A percentile compares a stretch with the other conserved stretches of the same genome.
phyloP scores from a whole-genome alignment of 1,140 invertebrate species.

The Drosophila quadrilineata region DNA sequence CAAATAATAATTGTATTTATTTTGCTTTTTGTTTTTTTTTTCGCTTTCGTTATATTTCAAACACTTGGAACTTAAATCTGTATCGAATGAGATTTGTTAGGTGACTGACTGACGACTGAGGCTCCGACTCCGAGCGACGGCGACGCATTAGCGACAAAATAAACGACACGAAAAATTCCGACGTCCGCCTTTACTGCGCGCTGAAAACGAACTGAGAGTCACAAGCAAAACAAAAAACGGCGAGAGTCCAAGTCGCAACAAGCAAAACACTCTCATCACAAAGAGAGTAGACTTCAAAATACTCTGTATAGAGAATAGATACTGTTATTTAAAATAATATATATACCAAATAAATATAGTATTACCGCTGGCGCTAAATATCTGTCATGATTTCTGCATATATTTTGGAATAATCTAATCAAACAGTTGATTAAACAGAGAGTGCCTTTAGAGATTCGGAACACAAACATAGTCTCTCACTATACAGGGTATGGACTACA shows the following conservation, averaged over 20 bases:
- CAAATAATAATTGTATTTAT: constrained; percentile 15
- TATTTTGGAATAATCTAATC: background rate
- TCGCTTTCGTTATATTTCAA: too few species aligned
- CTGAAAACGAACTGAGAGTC: constrained; percentile 32
- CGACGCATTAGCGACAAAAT: constrained; percentile 35
- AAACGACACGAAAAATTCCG: constrained; percentile 13
- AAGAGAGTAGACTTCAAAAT: background rate
- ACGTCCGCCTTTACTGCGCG: constrained; percentile 40
- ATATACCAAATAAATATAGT: background rate
- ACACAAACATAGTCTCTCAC: background rate
- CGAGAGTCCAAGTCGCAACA: constrained; percentile 14
- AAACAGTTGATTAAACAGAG: too few species aligned
- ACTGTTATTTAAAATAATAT: background rate
- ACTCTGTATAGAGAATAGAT: constrained; percentile 4
- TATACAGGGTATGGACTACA: background rate
- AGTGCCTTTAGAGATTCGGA: too few species aligned
- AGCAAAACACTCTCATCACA: background rate
- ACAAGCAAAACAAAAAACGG: constrained; percentile 20
- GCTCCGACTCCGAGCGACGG: constrained; percentile 41
- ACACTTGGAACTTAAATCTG: constrained; percentile 27
- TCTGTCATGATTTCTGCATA: too few species aligned
- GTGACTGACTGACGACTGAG: constrained; percentile 7
- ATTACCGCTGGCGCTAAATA: too few species aligned
- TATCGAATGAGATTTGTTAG: constrained; percentile 13
- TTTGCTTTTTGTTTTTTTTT: constrained; percentile 1